phyloP scores from a whole-genome alignment of 2,113 vertebrate species.

The Microcebus ravelobensis region DNA sequence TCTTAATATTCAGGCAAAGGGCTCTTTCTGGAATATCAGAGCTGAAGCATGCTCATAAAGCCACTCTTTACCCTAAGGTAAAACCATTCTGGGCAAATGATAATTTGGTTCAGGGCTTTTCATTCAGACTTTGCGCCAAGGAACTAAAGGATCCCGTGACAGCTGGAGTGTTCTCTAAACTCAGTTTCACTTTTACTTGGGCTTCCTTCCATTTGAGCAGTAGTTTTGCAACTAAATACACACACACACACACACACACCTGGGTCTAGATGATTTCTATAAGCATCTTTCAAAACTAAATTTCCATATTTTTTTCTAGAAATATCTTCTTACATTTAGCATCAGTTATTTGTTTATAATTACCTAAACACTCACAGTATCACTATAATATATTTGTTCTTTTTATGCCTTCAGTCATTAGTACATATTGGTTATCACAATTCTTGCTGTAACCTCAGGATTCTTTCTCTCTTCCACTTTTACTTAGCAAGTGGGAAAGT shows the following conservation, averaged over 20 bases:
- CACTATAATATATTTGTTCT: not conserved
- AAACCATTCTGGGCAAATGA: not conserved
- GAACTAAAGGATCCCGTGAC: not conserved
- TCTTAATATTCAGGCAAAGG: not conserved
- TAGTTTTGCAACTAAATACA: not conserved
- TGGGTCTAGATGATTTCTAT: not conserved
- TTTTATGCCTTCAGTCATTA: not conserved
- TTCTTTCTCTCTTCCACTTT: not conserved
- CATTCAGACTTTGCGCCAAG: not conserved
- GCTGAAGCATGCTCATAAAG: not conserved
- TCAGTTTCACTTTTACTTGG: not conserved
- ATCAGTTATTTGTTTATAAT: not conserved
- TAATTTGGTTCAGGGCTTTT: not conserved
- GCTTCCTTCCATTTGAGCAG: not conserved
- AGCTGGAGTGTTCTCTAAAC: not conserved
- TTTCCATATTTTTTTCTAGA: not conserved
- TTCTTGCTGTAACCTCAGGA: not conserved
- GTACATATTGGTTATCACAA: not conserved
- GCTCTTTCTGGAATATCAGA: slow-evolving; percentile 37
- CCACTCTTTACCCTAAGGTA: not conserved
- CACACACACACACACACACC: not conserved
- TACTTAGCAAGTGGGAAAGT: not conserved
- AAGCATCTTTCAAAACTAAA: not conserved
- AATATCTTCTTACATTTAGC: not conserved
- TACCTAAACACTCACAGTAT: not conserved